Evolutionary conservation across 2,888 invertebrate genomes (phyloP).

Genomic region (Papilio elwesi): DNA sequence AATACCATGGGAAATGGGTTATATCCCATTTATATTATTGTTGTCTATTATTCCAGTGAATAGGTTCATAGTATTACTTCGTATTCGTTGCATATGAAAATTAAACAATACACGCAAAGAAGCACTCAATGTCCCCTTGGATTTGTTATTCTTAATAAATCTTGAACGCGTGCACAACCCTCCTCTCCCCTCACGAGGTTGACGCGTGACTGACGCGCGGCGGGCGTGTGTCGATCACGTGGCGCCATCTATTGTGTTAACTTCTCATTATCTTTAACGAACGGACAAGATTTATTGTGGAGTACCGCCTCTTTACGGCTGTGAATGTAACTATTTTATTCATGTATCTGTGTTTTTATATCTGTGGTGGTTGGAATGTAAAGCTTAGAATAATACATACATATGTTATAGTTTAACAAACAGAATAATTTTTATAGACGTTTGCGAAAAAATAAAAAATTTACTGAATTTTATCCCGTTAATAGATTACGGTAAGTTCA

Average conservation of each 20-base stretch:
- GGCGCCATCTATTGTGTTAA: conserved; percentile 68
- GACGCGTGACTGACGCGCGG: conserved; percentile 67
- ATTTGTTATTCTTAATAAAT: conserved; percentile 49
- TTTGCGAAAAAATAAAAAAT: too few relatives aligned
- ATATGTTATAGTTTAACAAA: too few relatives aligned
- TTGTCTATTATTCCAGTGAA: neutral
- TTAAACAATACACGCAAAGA: conserved; percentile 44
- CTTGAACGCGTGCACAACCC: conserved; percentile 57
- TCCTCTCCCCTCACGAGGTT: conserved; percentile 58
- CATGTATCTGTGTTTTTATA: neutral
- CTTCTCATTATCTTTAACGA: conserved; percentile 60
- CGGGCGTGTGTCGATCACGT: conserved; percentile 60
- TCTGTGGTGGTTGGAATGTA: neutral
- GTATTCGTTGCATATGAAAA: conserved; percentile 9
- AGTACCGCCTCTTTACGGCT: conserved; percentile 29
- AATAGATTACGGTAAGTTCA: too few relatives aligned
- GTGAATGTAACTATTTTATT: conserved; percentile 9
- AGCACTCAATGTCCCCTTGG: conserved; percentile 53
- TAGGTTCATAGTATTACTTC: conserved; percentile 1
- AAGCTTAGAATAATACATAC: too few relatives aligned
- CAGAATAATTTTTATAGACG: too few relatives aligned
- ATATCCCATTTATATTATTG: neutral
- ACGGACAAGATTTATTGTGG: conserved; percentile 34
- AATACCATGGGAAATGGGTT: too few relatives aligned
- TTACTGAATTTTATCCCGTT: too few relatives aligned